Percentiles rank a stretch among this genome's conserved stretches.
Evolutionary conservation across 2,113 vertebrate species (phyloP).

Genomic region (Nanorana parkeri): DNA sequence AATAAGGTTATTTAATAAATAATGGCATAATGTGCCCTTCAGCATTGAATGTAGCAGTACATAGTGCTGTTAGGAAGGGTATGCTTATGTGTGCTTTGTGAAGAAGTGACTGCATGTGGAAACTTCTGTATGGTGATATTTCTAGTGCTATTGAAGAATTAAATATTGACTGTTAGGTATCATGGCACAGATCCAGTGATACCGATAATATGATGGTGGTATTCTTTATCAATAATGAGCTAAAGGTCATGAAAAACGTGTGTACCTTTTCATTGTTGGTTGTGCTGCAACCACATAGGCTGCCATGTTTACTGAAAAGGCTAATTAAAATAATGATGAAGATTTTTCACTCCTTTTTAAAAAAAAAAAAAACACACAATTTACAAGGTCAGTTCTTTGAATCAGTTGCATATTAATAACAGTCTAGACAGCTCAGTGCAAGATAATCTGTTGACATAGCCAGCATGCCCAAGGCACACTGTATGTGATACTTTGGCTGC

Average conservation of each 20-base stretch:
- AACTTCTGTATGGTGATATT: slow-evolving; percentile 4
- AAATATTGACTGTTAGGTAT: not conserved
- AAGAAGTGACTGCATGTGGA: not conserved
- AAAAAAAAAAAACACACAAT: slow-evolving; percentile 59
- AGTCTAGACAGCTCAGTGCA: slow-evolving; percentile 70
- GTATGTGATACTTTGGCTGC: slow-evolving; percentile 68
- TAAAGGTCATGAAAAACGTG: not conserved
- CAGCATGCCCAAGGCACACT: slow-evolving; percentile 73
- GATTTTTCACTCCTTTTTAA: slow-evolving; percentile 58
- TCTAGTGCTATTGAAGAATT: not conserved
- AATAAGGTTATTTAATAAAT: no score
- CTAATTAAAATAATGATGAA: slow-evolving; percentile 67
- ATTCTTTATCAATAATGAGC: not conserved
- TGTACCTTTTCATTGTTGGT: slow-evolving; percentile 36
- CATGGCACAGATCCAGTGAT: not conserved
- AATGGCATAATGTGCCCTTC: no score
- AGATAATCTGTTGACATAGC: slow-evolving; percentile 76
- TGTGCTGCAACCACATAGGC: slow-evolving; percentile 63
- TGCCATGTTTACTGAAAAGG: slow-evolving; percentile 62
- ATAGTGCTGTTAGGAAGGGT: no score
- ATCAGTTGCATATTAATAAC: slow-evolving; percentile 70
- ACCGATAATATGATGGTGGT: no score
- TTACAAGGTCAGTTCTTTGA: slow-evolving; percentile 59
- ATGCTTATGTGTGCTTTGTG: not conserved
- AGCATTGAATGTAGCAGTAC: no score